Evolutionary conservation across 2,888 invertebrate species (phyloP), one percentile per base, ranked within the genome.

Genomic region (Stenolophus ochropezus): DNA sequence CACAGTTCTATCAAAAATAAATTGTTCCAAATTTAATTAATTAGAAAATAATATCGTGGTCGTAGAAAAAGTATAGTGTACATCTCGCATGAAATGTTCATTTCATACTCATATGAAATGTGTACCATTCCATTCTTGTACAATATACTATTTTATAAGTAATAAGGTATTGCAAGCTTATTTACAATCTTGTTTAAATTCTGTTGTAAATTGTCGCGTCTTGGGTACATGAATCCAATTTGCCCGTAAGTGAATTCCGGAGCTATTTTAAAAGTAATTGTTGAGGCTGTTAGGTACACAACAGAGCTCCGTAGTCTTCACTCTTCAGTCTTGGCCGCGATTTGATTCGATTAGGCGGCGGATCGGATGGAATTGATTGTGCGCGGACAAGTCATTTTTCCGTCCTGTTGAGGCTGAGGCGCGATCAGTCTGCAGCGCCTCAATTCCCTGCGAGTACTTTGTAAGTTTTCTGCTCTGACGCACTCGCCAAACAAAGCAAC

Each of bases 341-440:
- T 42, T 56, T 61, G 61, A 77, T 77, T 77, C 77, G 61, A 77
- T 77, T 77, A 61, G 61, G 11, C 58, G 61, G 33, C 21, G 47
- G 61, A 77, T 77, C 77, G 61, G 47, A 77, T 61, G 21, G 47
- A 77, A 47, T 42, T 58, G 58, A 77, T 47, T 61, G 61, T 69
- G 42, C 27, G 33, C 65, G 42, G 11, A 69, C 65, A 27, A 69
- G 27, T 74, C 74, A 74, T 74, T 74, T 49, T 51, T 74, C 42
- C 18, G 33, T 18, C 18, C 33, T 69, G 2, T 1, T 25, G 33
- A 14, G 18, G 65, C 65, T 18, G n/a, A 8, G 4, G 61, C 14
- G 20, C 16, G 53, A 23, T 51, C 75, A 75, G 27, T 18, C 51
- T 56, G 27, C 47, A 71, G 42, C 23, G 6, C 20, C 11, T 11